phyloP scores from a whole-genome alignment of 2,888 invertebrate genomes.

The Hirtodrosophila histrioides region DNA sequence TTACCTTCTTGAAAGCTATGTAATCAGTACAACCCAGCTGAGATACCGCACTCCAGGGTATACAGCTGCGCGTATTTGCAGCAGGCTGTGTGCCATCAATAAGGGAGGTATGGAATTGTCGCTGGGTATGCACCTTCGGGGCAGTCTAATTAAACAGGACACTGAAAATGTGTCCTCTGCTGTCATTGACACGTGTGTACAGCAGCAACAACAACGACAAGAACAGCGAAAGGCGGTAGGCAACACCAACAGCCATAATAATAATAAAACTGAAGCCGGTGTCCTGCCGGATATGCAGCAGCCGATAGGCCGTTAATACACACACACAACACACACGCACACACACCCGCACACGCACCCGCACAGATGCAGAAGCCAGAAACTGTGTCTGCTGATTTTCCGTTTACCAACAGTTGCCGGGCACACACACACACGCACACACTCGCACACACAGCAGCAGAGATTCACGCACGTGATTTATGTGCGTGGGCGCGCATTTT shows the following conservation, averaged over 20 bases:
- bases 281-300: conserved; percentile 73
- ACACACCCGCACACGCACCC: conserved; percentile 15
- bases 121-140: conserved; percentile 60
- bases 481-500: conserved; percentile 79
- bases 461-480: conserved; percentile 77
- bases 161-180: conserved; percentile 74
- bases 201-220: conserved; percentile 34
- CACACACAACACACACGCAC: conserved; percentile 25
- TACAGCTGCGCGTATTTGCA: conserved; percentile 1
- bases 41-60: conserved; percentile 1
- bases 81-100: conserved; percentile 32
- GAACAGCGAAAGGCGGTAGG: conserved; percentile 10
- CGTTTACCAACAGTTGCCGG: conserved; percentile 63
- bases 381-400: conserved; percentile 67
- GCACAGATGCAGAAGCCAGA: conserved; percentile 18
- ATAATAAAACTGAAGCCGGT: conserved; percentile 55
- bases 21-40: no score
- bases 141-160: conserved; percentile 78
- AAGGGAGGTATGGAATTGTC: conserved; percentile 30
- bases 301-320: conserved; percentile 77
- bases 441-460: conserved; percentile 35
- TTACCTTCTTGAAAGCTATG: no score
- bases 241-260: conserved; percentile 46
- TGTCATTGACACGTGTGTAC: conserved; percentile 76
- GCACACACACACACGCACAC: conserved; percentile 9